phyloP scores from a whole-genome alignment of 1,140 invertebrate species.

The Pygmarrhopalites habei region DNA sequence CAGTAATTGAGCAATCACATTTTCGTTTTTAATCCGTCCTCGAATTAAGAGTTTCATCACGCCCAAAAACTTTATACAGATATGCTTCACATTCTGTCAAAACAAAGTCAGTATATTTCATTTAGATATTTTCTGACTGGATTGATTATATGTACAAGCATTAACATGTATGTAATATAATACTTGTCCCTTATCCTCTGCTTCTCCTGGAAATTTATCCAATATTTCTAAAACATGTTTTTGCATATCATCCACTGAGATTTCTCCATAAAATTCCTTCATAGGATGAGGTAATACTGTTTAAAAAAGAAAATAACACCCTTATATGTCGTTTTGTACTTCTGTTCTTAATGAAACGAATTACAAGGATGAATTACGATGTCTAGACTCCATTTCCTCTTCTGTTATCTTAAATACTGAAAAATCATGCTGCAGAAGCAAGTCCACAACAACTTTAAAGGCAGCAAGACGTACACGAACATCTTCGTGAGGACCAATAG shows the following conservation, averaged over 20 bases:
- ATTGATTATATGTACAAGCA: background rate
- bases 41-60: conserved; percentile 2
- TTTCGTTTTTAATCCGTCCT: background rate
- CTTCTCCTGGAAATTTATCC: background rate
- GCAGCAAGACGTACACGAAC: background rate
- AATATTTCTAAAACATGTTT: background rate
- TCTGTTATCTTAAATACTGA: background rate
- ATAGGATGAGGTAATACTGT: too few species aligned
- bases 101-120: background rate
- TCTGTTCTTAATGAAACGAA: background rate
- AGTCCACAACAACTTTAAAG: conserved; percentile 17
- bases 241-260: background rate
- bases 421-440: background rate
- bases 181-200: background rate
- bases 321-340: background rate
- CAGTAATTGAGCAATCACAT: background rate
- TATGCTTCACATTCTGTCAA: background rate
- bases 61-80: background rate
- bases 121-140: background rate
- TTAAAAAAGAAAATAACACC: background rate
- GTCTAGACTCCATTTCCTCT: background rate
- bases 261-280: too few species aligned
- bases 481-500: background rate
- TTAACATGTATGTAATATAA: background rate
- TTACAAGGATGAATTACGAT: background rate